phyloP scores from a whole-genome alignment of 2,888 invertebrate species.

The Melieria picta region DNA sequence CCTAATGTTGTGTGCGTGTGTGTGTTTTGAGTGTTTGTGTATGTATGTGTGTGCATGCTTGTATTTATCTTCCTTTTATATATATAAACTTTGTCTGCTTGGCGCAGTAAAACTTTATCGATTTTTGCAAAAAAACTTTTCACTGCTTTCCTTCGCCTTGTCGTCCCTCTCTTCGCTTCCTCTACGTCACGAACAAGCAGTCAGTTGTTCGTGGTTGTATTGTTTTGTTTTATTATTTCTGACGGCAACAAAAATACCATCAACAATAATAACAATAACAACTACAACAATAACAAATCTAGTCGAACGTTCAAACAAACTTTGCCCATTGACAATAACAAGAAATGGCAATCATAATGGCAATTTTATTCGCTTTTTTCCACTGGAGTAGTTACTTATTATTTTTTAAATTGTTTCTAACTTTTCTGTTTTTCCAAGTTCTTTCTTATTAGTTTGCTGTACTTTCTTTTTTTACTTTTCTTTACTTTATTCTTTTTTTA shows the following conservation, averaged over 20 bases:
- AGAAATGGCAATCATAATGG: constrained; percentile 11
- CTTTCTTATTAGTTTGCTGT: background rate
- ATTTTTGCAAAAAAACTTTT: constrained; percentile 30
- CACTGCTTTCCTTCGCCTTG: background rate
- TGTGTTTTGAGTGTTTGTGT: background rate
- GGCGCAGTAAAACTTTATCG: constrained; percentile 32
- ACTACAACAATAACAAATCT: background rate
- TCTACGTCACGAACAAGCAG: background rate
- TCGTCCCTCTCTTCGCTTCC: too few relatives aligned
- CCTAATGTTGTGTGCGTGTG: background rate
- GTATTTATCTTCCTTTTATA: background rate
- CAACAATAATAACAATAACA: constrained; percentile 11
- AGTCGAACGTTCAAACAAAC: too few relatives aligned
- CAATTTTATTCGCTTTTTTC: background rate
- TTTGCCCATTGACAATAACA: too few relatives aligned
- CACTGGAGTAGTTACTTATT: too few relatives aligned
- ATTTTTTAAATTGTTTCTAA: too few relatives aligned
- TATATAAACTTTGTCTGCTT: constrained; percentile 24
- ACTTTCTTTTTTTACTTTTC: too few relatives aligned
- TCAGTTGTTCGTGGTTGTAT: background rate
- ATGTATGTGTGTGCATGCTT: background rate
- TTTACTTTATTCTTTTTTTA: background rate
- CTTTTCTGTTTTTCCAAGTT: background rate
- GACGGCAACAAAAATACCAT: background rate
- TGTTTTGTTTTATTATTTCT: constrained; percentile 11